phyloP scores from a whole-genome alignment of 2,797 vertebrate genomes.

The Syngnathus acus region DNA sequence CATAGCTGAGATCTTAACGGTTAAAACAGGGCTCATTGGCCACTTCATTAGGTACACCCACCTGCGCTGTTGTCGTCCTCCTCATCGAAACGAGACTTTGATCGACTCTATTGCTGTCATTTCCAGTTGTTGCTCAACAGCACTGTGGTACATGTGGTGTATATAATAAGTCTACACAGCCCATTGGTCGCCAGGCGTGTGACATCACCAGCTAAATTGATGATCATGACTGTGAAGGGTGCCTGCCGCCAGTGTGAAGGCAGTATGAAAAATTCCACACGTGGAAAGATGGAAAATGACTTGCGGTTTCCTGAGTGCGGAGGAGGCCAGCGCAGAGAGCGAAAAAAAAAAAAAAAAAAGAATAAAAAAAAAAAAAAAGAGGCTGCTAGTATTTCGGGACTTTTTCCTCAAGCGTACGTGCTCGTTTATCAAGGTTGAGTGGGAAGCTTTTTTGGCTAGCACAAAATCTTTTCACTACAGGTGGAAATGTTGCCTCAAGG shows the following conservation, averaged over 20 bases:
- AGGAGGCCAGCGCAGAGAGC: conserved; percentile 43
- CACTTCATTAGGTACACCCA: too few relatives aligned
- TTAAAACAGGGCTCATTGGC: too few relatives aligned
- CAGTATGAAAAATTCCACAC: conserved; percentile 70
- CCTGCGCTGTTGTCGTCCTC: too few relatives aligned
- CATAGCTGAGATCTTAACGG: conserved; percentile 8
- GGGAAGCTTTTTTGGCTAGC: conserved; percentile 31
- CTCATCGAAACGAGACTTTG: too few relatives aligned
- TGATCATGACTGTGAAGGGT: conserved; percentile 61
- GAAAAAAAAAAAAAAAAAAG: background rate
- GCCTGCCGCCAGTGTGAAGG: conserved; percentile 55
- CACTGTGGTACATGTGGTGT: too few relatives aligned
- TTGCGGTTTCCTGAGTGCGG: conserved; percentile 68
- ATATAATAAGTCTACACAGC: too few relatives aligned
- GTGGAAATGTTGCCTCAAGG: conserved; percentile 36
- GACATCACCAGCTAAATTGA: conserved; percentile 71
- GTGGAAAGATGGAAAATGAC: conserved; percentile 71
- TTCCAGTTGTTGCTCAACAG: too few relatives aligned
- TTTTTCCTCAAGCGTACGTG: conserved; percentile 48
- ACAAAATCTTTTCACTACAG: conserved; percentile 35
- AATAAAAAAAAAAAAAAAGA: background rate
- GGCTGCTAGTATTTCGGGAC: conserved; percentile 53
- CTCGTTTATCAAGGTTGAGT: conserved; percentile 54
- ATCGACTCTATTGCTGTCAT: too few relatives aligned
- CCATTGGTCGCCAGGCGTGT: conserved; percentile 42